phyloP scores from a whole-genome alignment of 2,113 vertebrate species.

The Protobothrops mucrosquamatus region DNA sequence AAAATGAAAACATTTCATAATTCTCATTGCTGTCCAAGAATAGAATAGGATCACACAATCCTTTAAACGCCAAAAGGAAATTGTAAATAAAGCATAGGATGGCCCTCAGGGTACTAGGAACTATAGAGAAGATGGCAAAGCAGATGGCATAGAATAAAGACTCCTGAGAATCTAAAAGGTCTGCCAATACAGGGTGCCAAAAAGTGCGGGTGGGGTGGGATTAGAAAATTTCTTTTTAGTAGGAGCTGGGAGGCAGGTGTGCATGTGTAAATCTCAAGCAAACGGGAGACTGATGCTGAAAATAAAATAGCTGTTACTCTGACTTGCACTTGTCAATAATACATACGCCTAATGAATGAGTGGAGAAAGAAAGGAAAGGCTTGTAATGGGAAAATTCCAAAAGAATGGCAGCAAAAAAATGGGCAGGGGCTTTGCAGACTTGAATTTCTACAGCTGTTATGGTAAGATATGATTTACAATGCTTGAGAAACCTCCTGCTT shows the following conservation, averaged over 20 bases:
- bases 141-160: slow-evolving; percentile 44
- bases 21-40: slow-evolving; percentile 16
- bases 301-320: slow-evolving; percentile 53
- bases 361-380: slow-evolving; percentile 48
- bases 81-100: slow-evolving; percentile 62
- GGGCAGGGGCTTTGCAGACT: slow-evolving; percentile 35
- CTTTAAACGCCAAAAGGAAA: slow-evolving; percentile 60
- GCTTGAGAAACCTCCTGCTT: slow-evolving; percentile 52
- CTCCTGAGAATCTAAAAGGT: slow-evolving; percentile 34
- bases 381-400: slow-evolving; percentile 60
- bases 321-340: slow-evolving; percentile 39
- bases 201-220: not conserved
- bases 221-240: slow-evolving; percentile 31
- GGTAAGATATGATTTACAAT: slow-evolving; percentile 44
- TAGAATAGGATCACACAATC: slow-evolving; percentile 51
- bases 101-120: slow-evolving; percentile 57
- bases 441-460: slow-evolving; percentile 50
- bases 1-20: slow-evolving; percentile 16
- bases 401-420: slow-evolving; percentile 39
- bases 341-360: slow-evolving; percentile 27
- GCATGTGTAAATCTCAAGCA: slow-evolving; percentile 34
- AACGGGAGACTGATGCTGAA: slow-evolving; percentile 48
- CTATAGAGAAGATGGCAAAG: slow-evolving; percentile 27
- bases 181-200: slow-evolving; percentile 34
- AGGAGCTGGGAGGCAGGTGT: slow-evolving; percentile 12